Evolutionary conservation across 2,888 invertebrate genomes (phyloP).

Genomic region (Spilosoma lubricipeda): DNA sequence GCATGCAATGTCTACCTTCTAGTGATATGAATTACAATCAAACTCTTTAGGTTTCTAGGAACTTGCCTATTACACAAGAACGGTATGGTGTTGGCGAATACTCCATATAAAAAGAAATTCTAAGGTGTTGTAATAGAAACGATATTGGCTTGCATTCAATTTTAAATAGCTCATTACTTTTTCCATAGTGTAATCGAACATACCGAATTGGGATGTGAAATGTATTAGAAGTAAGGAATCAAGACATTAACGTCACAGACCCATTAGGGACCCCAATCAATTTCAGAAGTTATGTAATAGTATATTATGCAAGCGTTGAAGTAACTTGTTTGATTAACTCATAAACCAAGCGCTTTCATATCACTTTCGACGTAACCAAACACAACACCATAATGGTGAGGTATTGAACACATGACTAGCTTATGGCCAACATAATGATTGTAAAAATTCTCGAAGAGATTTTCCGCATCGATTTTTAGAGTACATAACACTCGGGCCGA

Average conservation of each 20-base stretch:
- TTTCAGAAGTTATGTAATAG: constrained; percentile 39
- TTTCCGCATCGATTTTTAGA: constrained; percentile 33
- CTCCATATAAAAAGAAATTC: not conserved
- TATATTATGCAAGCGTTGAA: constrained; percentile 47
- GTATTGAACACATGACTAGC: constrained; percentile 17
- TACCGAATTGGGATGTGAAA: constrained; percentile 20
- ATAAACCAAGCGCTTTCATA: constrained; percentile 61
- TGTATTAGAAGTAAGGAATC: constrained; percentile 8
- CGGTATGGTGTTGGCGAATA: not conserved
- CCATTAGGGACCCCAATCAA: constrained; percentile 33
- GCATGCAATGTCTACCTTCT: not conserved
- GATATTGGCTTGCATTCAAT: not conserved
- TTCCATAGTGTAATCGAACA: not conserved
- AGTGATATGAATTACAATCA: constrained; percentile 10
- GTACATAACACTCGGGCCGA: constrained; percentile 51
- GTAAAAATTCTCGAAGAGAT: constrained; percentile 37
- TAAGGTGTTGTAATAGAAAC: not conserved
- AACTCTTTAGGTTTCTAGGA: not conserved
- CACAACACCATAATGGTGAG: constrained; percentile 29
- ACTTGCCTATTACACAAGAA: not conserved
- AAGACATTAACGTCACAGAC: constrained; percentile 6
- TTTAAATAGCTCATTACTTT: constrained; percentile 6
- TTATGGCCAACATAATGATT: constrained; percentile 19
- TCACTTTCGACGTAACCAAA: constrained; percentile 60
- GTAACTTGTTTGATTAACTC: constrained; percentile 48